Conservation (phyloP, 2,797 vertebrate genomes). For the Apogon hyalosoma region DNA sequence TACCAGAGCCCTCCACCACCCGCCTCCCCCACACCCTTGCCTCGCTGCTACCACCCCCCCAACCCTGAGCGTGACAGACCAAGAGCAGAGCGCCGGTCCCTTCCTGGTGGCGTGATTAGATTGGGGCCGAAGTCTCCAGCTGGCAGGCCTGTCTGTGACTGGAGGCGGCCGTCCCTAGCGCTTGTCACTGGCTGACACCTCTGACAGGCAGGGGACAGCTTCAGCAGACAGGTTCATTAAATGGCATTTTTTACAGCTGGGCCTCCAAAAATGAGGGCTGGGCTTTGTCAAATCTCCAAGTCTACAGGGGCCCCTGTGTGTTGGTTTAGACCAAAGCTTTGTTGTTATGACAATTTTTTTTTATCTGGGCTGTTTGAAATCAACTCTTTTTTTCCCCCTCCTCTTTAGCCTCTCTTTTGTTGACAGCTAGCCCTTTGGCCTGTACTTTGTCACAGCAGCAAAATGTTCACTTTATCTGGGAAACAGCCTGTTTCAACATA, state of each 20-base stretch:
- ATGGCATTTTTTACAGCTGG: conserved; percentile 99
- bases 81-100: conserved; percentile 88
- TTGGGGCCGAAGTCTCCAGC: conserved; percentile 99
- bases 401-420: conserved; percentile 85
- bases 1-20: conserved; percentile 70
- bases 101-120: conserved; percentile 99
- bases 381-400: conserved; percentile 85
- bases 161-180: conserved; percentile 96
- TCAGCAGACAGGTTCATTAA: conserved; percentile 99
- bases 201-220: conserved; percentile 99
- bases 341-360: conserved; percentile 92
- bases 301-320: conserved; percentile 86
- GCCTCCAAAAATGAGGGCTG: conserved; percentile 89
- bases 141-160: conserved; percentile 99
- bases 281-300: conserved; percentile 89
- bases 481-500: conserved; percentile 33
- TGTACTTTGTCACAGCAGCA: conserved; percentile 85
- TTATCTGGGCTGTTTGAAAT: conserved; percentile 89
- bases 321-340: conserved; percentile 92
- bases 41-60: conserved; percentile 69
- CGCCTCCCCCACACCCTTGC: conserved; percentile 42
- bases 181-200: conserved; percentile 99
- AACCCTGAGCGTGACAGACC: conserved; percentile 85
- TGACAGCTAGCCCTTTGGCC: conserved; percentile 88
- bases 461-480: conserved; percentile 77